A percentile compares a stretch with the other conserved stretches of the same genome.
phyloP scores from a whole-genome alignment of 2,888 invertebrate species.

The Notodonta dromedarius region DNA sequence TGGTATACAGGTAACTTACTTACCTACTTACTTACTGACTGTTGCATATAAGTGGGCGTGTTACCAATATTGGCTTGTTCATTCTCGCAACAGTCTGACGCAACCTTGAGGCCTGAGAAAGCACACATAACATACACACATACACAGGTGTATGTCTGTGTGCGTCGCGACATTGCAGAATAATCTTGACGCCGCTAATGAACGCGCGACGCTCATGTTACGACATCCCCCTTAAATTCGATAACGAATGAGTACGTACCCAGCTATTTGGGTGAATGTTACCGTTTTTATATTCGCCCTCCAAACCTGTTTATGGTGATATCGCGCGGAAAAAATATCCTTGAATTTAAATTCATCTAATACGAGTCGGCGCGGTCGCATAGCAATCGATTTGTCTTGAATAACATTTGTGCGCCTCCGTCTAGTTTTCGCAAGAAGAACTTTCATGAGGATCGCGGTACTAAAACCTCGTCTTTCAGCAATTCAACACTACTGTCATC shows the following conservation, averaged over 20 bases:
- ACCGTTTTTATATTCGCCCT: slow-evolving; percentile 8
- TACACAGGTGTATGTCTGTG: slow-evolving; percentile 29
- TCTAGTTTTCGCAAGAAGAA: too few species aligned
- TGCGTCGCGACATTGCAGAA: slow-evolving; percentile 45
- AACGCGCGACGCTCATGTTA: slow-evolving; percentile 50
- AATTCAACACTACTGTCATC: too few species aligned
- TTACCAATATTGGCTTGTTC: slow-evolving; percentile 55
- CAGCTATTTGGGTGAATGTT: slow-evolving; percentile 23
- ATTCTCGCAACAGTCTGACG: slow-evolving; percentile 59
- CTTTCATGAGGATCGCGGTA: too few species aligned
- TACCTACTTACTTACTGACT: neutral
- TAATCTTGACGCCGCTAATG: slow-evolving; percentile 51
- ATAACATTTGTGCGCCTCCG: slow-evolving; percentile 10
- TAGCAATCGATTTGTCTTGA: slow-evolving; percentile 30
- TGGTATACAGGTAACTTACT: neutral
- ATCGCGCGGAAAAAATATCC: slow-evolving; percentile 38
- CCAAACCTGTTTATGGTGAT: slow-evolving; percentile 10
- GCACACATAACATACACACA: slow-evolving; percentile 50
- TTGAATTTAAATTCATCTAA: slow-evolving; percentile 29
- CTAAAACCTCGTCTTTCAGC: too few species aligned
- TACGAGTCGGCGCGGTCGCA: slow-evolving; percentile 6
- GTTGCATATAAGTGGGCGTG: slow-evolving; percentile 50
- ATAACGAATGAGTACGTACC: slow-evolving; percentile 23
- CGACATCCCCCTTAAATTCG: slow-evolving; percentile 46
- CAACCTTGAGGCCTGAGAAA: slow-evolving; percentile 66